Percentiles rank a stretch among this genome's conserved stretches.
Evolutionary conservation across 2,797 vertebrate species (phyloP).

Genomic region (Sebastes matsubarae): DNA sequence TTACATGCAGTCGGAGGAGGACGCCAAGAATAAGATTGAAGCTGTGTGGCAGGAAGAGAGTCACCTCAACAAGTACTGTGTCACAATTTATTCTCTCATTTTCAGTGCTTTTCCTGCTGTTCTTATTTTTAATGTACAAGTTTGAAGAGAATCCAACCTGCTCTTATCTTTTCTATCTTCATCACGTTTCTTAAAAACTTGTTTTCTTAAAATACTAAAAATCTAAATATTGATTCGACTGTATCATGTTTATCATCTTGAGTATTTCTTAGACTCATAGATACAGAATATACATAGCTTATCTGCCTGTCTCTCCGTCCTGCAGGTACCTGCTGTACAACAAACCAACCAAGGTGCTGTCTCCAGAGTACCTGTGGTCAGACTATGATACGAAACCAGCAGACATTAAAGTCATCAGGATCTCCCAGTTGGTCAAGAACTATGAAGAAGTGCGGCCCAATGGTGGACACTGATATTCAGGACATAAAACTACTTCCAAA

Average conservation of each 20-base stretch:
- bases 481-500: not conserved
- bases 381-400: constrained; percentile 20
- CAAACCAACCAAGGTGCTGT: constrained; percentile 85
- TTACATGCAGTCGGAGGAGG: constrained; percentile 71
- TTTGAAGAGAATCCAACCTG: not conserved
- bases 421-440: constrained; percentile 64
- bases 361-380: constrained; percentile 82
- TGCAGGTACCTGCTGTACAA: constrained; percentile 80
- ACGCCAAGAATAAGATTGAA: constrained; percentile 80
- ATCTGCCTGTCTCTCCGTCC: not conserved
- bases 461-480: constrained; percentile 17
- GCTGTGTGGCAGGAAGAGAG: constrained; percentile 87
- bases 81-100: not conserved
- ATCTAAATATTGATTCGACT: not conserved
- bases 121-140: not conserved
- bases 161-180: not conserved
- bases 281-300: not conserved
- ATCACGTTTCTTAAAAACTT: not conserved
- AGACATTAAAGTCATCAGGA: constrained; percentile 61
- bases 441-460: constrained; percentile 62
- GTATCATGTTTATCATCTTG: not conserved
- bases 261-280: not conserved
- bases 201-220: not conserved
- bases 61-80: constrained; percentile 81
- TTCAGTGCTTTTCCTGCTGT: not conserved